Evolutionary conservation across 1,140 invertebrate species (phyloP), one percentile per base, ranked within the genome.

Genomic region (Megalonaias nervosa): DNA sequence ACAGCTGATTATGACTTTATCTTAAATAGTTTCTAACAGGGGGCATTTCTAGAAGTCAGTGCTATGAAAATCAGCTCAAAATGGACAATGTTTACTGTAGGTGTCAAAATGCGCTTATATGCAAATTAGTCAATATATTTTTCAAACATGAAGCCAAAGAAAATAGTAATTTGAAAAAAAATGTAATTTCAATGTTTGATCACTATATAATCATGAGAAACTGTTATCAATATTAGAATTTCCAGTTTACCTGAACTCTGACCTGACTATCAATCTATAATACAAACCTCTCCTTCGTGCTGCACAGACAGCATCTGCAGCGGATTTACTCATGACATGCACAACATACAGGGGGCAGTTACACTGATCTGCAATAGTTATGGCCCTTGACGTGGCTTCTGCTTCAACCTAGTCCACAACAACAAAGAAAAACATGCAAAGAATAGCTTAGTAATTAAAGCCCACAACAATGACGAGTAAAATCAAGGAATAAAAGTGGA

Each of bases 241-340:
- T 65, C 21, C 62, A 19, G 12, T 23, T 62, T 62, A 11, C 69
- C 14, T 23, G 21, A 71, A 75, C 74, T 56, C 58, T 38, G 59
- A 64, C 57, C 57, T 23, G 13, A 21, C 6, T 57, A 58, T 61
- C 23, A 71, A 26, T 16, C 12, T 64, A 56, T 15, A 48, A n/a
- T 11, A 69, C 77, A 55, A 79, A 91, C 95, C 95, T 81, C 94
- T 91, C 83, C 92, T 91, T 80, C 96, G 93, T 65, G 95, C 95
- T 68, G 92, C 91, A 19, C 93, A 93, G 80, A 99, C 91, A 66
- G 94, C 93, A 84, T 95, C 93, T 62, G 94, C 96, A n/a, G 97
- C 96, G 84, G 94, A 94, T 92, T 95, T 96, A 85, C 96, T 97
- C 97, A 98, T 99, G 84, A 99, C 96, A 93, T 99, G 97, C 83